Base-by-base conservation (phyloP, 1,140 invertebrate genomes). In the Aleiodes sp. region DNA sequence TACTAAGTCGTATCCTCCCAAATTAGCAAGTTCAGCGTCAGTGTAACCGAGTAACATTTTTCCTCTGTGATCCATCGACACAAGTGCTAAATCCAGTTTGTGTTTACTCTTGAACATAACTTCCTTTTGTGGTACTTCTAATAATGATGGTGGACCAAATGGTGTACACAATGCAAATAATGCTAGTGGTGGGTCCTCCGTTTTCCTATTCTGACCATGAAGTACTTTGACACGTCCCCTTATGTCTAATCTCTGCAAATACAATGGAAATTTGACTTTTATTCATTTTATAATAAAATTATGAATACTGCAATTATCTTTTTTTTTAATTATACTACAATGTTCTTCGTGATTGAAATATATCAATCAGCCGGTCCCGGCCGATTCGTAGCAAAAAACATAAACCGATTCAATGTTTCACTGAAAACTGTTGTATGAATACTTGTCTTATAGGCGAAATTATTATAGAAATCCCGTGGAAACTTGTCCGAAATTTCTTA, bases 51-150 rank as follows among this genome's bases (percentile, higher is more conserved):
- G 89, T 60, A 99, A 88, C 89, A 97, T 92, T 86, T 98, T 98
- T 21, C 97, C 98, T 77, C 96, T 92, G 88, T 95, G 95, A 86
- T 99, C 98, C 94, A 99, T 98, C 3, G 96, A 98, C 56, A 99
- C 93, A 35, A 98, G 90, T 57, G 94, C 92, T 24, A 99, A 90
- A 86, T 99, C 97, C 62, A 99, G 89, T 83, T 98, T 98, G 88
- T 99, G 98, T 88, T 99, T 99, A 80, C 95, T 98, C 87, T 99
- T 99, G 87, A 99, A 99, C 92, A 98, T 98, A 67, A 97, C 94
- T 87, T 99, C 96, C 80, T 97, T 96, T 78, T 96, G 94, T 4
- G 94, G 93, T 75, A 95, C 93, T 82, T 96, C 94, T 19, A 96
- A 84, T 10, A 96, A 86, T 46, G 94, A 96, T 2, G 96, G 94